These are phyloP conservation scores for Dysmachus trigonus DNA, from an alignment of 2,888 invertebrate species.

Conservation along the genomic window DNA sequence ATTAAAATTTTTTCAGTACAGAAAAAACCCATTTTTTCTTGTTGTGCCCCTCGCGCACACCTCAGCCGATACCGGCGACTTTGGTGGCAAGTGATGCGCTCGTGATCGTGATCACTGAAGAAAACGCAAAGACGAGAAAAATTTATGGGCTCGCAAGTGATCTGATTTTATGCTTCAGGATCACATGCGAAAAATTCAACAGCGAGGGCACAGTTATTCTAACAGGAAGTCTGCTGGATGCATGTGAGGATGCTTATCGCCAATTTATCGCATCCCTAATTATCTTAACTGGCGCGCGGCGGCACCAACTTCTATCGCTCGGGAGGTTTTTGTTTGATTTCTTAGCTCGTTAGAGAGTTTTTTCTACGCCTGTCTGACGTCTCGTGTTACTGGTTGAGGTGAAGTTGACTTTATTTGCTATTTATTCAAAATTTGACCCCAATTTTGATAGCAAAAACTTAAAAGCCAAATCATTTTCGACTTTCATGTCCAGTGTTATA, in stretches of 20 bases:
- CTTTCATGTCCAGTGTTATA: background rate
- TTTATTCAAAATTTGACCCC: background rate
- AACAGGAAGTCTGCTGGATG: background rate
- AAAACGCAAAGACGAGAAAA: background rate
- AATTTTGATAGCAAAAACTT: background rate
- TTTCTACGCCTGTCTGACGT: background rate
- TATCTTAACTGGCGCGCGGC: background rate
- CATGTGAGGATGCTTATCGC: background rate
- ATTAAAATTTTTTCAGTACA: background rate
- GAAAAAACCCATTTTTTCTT: background rate
- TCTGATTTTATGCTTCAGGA: slow-evolving; percentile 10
- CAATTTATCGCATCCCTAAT: background rate
- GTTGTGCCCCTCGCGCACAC: background rate
- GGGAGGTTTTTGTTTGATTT: background rate
- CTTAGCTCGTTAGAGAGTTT: background rate
- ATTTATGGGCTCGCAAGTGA: slow-evolving; percentile 1
- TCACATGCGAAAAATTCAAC: background rate
- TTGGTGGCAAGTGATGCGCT: background rate
- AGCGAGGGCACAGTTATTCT: background rate
- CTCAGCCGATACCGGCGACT: background rate
- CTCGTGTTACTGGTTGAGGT: background rate
- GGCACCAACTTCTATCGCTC: background rate
- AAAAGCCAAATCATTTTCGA: background rate
- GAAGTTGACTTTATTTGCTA: background rate
- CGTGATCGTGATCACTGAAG: background rate